Evolutionary conservation across 2,113 vertebrate species (phyloP), one percentile per base, ranked within the genome.

Genomic region (Grantiella picta): DNA sequence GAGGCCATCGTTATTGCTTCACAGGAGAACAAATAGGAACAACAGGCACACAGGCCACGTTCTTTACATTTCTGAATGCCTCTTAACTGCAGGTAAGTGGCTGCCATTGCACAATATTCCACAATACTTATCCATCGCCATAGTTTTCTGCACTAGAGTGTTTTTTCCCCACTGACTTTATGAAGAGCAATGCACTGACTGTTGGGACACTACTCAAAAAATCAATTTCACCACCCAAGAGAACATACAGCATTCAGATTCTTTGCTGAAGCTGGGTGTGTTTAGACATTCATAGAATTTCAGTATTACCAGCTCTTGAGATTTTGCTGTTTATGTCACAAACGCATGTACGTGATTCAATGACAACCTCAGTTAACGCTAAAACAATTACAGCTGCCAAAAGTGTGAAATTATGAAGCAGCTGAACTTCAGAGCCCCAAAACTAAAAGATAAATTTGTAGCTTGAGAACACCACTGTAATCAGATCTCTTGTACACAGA

Each of bases 1-100:
- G 92, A 94, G 91, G 93, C 59, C 91, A 91, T 69, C 16, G 22
- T 36, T 68, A 78, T 80, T 93, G 71, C 92, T 95, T 78, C 64
- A 47, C 36, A 72, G 59, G 49, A 53, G 50, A 77, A 54, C 49
- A 75, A 81, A 71, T 10, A 52, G 8, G 17, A 56, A n/a, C 9
- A 3, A 23, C 25, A 29, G 36, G 59, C 47, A 31, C 1, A 3
- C 3, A 2, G 29, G 31, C 45, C 27, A 15, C 4, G 2, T 36
- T 78, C 6, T 1, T 89, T 5, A 36, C 40, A n/a, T 54, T 65
- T 57, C 66, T 53, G 25, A 82, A 56, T 35, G 61, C 18, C 33
- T 65, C 69, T 61, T 38, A 60, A 63, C 33, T 42, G 52, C 38
- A 78, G 76, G 21, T 29, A 36, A 65, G 24, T 16, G 33, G 53